Conservation (phyloP, 1,140 invertebrate species). For the Stenopsyche tienmushanensis region DNA sequence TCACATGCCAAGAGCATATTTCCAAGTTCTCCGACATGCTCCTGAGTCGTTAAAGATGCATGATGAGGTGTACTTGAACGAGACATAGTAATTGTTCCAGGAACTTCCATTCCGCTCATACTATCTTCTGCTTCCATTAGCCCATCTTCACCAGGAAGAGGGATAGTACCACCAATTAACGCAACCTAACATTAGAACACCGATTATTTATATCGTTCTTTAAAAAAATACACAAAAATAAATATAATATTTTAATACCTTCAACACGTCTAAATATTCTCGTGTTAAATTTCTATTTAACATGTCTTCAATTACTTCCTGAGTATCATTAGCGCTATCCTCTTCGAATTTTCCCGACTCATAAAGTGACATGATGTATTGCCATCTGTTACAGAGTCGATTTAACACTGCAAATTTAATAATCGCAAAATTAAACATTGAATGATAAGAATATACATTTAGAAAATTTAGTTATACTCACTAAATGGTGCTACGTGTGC, state of each 20-base stretch:
- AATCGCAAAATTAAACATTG: slow-evolving; percentile 4
- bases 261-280: slow-evolving; percentile 83
- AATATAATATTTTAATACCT: slow-evolving; percentile 52
- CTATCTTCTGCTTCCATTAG: slow-evolving; percentile 70
- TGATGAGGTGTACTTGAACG: slow-evolving; percentile 50
- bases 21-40: slow-evolving; percentile 68
- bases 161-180: slow-evolving; percentile 54
- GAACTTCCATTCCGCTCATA: slow-evolving; percentile 51
- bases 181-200: slow-evolving; percentile 40
- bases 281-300: slow-evolving; percentile 81
- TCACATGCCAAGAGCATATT: slow-evolving; percentile 63
- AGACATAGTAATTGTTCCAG: slow-evolving; percentile 43
- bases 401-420: slow-evolving; percentile 64
- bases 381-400: slow-evolving; percentile 75
- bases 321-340: slow-evolving; percentile 76
- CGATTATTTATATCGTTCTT: background rate
- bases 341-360: slow-evolving; percentile 78
- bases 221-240: background rate
- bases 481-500: slow-evolving; percentile 75
- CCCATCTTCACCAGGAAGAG: slow-evolving; percentile 47
- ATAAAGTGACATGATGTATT: slow-evolving; percentile 71
- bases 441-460: slow-evolving; percentile 10
- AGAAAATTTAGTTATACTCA: slow-evolving; percentile 57
- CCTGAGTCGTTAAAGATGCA: slow-evolving; percentile 62
- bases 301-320: slow-evolving; percentile 88